These are phyloP conservation scores for Cyclura pinguis DNA, from an alignment of 2,797 vertebrate genomes.

Conservation along the genomic window DNA sequence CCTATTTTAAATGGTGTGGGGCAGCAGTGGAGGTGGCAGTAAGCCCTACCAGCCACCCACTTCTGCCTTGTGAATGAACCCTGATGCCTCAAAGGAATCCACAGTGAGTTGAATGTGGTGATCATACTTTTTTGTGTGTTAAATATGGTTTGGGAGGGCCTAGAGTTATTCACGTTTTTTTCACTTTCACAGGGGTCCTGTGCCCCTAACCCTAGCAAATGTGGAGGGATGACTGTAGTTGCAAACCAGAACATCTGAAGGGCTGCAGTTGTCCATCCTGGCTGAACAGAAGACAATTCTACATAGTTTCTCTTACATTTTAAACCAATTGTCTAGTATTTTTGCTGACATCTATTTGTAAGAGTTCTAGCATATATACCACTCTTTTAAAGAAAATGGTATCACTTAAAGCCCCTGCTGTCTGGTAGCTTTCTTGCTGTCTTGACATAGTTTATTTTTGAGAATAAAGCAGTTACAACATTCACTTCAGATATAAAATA, in stretches of 20 bases:
- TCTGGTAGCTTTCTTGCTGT: conserved; percentile 33
- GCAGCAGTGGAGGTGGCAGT: no score
- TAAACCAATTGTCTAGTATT: fast-evolving
- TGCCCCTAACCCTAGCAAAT: no score
- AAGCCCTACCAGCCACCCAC: no score
- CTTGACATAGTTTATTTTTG: conserved; percentile 26
- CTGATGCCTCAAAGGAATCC: no score
- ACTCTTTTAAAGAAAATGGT: background rate
- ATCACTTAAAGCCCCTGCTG: conserved; percentile 24
- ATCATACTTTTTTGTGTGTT: no score
- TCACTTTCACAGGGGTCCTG: no score
- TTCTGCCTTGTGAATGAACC: no score
- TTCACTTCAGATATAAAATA: conserved; percentile 24
- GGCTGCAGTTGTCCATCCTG: background rate
- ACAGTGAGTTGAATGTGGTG: no score
- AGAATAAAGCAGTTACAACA: conserved; percentile 47
- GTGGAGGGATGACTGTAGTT: background rate
- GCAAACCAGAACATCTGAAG: background rate
- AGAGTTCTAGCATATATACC: background rate
- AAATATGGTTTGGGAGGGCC: no score
- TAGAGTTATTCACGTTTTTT: no score
- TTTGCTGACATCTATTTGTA: background rate
- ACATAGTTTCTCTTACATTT: no score
- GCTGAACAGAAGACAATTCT: background rate
- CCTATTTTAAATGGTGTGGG: no score